Percentiles rank a stretch among this genome's conserved stretches.
phyloP scores from a whole-genome alignment of 2,797 vertebrate species.

The Catamblyrhynchus diadema region DNA sequence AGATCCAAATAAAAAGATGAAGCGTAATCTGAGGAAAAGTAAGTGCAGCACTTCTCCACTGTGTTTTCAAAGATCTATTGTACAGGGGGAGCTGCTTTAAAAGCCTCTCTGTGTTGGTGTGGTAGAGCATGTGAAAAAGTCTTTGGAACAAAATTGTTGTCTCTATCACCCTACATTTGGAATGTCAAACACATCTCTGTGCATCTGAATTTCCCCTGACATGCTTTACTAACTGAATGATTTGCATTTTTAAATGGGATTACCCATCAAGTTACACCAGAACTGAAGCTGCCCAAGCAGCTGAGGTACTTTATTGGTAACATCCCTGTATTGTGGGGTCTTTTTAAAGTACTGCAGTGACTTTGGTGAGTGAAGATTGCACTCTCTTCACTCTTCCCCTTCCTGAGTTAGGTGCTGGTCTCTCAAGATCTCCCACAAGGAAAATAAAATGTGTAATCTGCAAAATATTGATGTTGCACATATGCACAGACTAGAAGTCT shows the following conservation, averaged over 20 bases:
- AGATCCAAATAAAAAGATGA: constrained; percentile 99
- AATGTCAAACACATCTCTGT: constrained; percentile 7
- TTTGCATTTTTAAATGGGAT: constrained; percentile 14
- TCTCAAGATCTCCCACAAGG: background rate
- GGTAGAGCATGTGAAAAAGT: background rate
- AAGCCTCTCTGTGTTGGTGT: background rate
- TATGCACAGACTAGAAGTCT: background rate
- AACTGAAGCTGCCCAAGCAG: background rate
- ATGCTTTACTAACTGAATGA: background rate
- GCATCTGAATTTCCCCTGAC: background rate
- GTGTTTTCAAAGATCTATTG: background rate
- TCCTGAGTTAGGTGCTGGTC: background rate
- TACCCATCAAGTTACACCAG: background rate
- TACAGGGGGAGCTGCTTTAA: background rate
- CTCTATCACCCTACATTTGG: background rate
- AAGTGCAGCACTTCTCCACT: constrained; percentile 15
- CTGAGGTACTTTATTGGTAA: background rate
- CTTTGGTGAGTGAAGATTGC: background rate
- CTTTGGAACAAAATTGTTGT: background rate
- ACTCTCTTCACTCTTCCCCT: background rate
- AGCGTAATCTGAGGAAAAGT: constrained; percentile 97
- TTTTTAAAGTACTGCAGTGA: background rate
- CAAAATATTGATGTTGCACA: background rate
- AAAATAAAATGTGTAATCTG: background rate
- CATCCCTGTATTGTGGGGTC: background rate